Percentiles rank a stretch among this genome's conserved stretches.
phyloP scores from a whole-genome alignment of 2,797 vertebrate genomes.

The Sebastes itinus region DNA sequence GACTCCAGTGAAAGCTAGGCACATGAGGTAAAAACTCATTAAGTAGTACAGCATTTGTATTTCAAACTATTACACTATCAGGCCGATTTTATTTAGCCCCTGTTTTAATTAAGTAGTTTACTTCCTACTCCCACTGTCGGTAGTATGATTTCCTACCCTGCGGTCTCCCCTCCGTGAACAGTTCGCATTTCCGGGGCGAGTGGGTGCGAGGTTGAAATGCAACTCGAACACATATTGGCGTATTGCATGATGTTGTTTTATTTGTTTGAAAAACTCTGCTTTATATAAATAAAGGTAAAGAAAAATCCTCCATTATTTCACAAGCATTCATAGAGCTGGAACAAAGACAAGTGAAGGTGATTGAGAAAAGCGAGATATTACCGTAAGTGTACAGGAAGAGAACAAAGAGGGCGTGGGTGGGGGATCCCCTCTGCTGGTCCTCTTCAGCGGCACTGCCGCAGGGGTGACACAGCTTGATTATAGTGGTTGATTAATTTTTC shows the following conservation, averaged over 20 bases:
- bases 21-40: neutral
- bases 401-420: slow-evolving; percentile 74
- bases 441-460: slow-evolving; percentile 51
- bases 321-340: neutral
- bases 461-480: slow-evolving; percentile 58
- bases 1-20: neutral
- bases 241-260: neutral
- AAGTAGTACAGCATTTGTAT: neutral
- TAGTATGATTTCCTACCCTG: slow-evolving; percentile 60
- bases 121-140: slow-evolving; percentile 59
- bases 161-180: slow-evolving; percentile 49
- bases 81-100: slow-evolving; percentile 2
- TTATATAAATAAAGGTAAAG: neutral
- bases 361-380: slow-evolving; percentile 68
- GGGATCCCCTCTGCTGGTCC: slow-evolving; percentile 74
- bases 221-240: neutral
- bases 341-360: slow-evolving; percentile 24
- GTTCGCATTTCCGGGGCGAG: slow-evolving; percentile 46
- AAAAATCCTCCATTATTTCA: neutral
- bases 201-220: slow-evolving; percentile 37
- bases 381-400: slow-evolving; percentile 81
- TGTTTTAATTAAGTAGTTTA: slow-evolving; percentile 5
- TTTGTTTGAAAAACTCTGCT: neutral
- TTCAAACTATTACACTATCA: neutral
- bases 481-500: neutral